Evolutionary conservation across 1,140 invertebrate species (phyloP), one percentile per base, ranked within the genome.

Genomic region (Sycophaga agraensis): DNA sequence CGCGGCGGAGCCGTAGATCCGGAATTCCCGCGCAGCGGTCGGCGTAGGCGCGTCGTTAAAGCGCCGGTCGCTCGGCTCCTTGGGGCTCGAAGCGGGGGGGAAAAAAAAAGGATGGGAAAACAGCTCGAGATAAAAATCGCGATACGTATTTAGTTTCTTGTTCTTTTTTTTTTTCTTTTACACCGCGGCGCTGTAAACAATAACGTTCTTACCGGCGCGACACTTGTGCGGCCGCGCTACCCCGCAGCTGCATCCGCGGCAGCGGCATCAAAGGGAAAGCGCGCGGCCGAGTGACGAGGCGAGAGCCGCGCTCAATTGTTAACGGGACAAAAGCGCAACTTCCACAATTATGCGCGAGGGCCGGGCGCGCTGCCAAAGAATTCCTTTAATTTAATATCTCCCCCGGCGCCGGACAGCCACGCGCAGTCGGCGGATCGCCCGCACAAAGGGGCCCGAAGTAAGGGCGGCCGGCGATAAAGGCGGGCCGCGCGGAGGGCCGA

Each of bases 361-460:
- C 16, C 2, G 14, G n/a, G 14, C 26, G 21, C 9, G 31, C 16
- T 46, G 19, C 59, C 31, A 46, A 60, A 39, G 59, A 51, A 54
- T 60, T 60, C 54, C 59, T 60, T 59, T 53, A 59, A 59, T 59
- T 59, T 60, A 53, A 46, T 54, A 60, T 60, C 31, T 37, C 50
- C 4, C 39, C n/a, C 24, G 5, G 19, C 42, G 19, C 31, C 11
- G 3, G 3, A 31, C 17, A 11, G 2, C 16, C 4, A 7, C n/a
- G 4, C 17, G 11, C 5, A 8, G 12, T 19, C 8, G n/a, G 5
- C 14, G 31, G 17, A 37, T 26, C 11, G 5, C 11, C 16, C 2
- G 21, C 21, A 45, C 42, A 35, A 21, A 40, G 16, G 5, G 2
- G 14, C n/a, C 9, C 22, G 14, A 26, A 14, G 5, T 4, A 17